phyloP scores from a whole-genome alignment of 2,113 vertebrate genomes.

The Melanocharis versteri region DNA sequence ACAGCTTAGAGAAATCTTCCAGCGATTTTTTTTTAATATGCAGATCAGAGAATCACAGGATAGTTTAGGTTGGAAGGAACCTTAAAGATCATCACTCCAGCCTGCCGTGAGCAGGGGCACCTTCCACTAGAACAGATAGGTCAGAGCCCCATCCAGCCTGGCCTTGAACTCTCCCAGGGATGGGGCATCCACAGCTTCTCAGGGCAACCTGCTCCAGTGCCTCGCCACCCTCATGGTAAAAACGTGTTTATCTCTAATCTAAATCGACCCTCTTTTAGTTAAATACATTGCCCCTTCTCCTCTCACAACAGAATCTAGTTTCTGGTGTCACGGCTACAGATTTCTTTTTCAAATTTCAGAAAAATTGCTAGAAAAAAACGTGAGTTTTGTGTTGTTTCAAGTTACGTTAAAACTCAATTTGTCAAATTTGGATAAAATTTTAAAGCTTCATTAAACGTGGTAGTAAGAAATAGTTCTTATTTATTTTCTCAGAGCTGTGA shows the following conservation, averaged over 20 bases:
- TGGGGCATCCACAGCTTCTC: not conserved
- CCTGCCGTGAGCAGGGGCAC: not conserved
- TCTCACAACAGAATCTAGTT: not conserved
- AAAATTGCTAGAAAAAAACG: not conserved
- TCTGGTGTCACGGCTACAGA: not conserved
- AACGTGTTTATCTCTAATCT: not conserved
- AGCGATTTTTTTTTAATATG: fast-evolving
- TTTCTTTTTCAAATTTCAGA: not conserved
- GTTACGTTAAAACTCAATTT: not conserved
- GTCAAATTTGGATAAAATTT: not conserved
- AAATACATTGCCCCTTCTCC: not conserved
- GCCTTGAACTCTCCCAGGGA: not conserved
- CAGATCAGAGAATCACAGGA: not conserved
- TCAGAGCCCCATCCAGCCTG: not conserved
- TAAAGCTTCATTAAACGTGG: not conserved
- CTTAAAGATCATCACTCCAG: not conserved
- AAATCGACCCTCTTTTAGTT: not conserved
- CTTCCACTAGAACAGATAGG: not conserved
- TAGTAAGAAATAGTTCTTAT: not conserved
- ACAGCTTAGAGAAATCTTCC: not conserved
- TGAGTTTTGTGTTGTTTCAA: not conserved
- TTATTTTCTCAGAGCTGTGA: not conserved
- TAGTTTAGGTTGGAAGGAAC: not conserved
- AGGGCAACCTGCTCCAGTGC: not conserved
- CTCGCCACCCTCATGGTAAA: not conserved